phyloP scores from a whole-genome alignment of 2,797 vertebrate species.

The Cirrhinus mrigala region DNA sequence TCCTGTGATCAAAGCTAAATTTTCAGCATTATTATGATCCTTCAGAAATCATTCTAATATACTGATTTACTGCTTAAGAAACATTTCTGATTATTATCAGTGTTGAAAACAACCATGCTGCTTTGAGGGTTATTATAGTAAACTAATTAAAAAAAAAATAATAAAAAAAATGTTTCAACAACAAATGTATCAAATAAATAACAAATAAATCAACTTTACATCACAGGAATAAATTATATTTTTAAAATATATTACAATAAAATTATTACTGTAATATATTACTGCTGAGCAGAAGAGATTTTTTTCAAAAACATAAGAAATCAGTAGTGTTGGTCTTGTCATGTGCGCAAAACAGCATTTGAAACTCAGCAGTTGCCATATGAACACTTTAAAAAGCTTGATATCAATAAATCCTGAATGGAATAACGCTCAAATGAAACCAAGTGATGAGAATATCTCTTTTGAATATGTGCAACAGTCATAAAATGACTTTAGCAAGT shows the following conservation, averaged over 20 bases:
- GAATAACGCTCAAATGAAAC: neutral
- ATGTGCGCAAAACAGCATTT: neutral
- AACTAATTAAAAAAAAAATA: neutral
- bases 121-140: neutral
- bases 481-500: constrained; percentile 82
- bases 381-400: neutral
- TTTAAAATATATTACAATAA: neutral
- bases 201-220: too few relatives aligned
- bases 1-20: neutral
- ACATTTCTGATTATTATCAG: neutral
- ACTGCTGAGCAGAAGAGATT: neutral
- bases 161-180: neutral
- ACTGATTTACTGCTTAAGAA: neutral
- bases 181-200: too few relatives aligned
- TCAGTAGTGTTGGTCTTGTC: neutral
- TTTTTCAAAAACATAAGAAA: neutral
- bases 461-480: constrained; percentile 59
- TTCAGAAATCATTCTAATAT: neutral
- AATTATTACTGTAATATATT: neutral
- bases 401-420: too few relatives aligned
- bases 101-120: neutral
- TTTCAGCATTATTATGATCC: neutral
- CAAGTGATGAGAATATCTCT: neutral
- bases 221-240: neutral
- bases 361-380: neutral